A percentile compares a stretch with the other conserved stretches of the same genome.
Conservation (phyloP, 64 coral and sea anemone species). For the Montipora foliosa region DNA sequence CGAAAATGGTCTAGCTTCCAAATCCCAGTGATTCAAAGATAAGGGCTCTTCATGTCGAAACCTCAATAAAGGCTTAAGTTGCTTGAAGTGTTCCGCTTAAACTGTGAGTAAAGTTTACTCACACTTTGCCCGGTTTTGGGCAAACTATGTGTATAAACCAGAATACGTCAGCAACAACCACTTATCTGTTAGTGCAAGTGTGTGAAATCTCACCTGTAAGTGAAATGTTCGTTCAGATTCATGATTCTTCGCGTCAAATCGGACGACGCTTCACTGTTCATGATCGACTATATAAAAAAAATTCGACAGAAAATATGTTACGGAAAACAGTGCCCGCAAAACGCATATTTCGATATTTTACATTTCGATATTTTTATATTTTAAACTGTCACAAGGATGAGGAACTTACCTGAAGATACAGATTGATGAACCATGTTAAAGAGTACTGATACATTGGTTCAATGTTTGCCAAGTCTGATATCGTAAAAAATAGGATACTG, state of each 20-base stretch:
- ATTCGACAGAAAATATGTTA: background rate
- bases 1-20: no score
- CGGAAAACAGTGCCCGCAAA: background rate
- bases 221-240: slow-evolving; percentile 94
- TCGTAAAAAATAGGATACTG: slow-evolving; percentile 94
- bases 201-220: slow-evolving; percentile 81
- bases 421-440: slow-evolving; percentile 91
- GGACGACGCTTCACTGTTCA: slow-evolving; percentile 83
- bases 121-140: no score
- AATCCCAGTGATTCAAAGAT: no score
- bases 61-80: no score
- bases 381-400: background rate
- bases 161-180: background rate
- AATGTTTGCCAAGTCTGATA: slow-evolving; percentile 96
- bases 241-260: slow-evolving; percentile 75
- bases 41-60: no score
- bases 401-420: slow-evolving; percentile 66
- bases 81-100: no score
- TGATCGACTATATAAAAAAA: slow-evolving; percentile 80
- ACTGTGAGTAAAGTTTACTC: no score
- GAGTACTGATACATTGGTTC: slow-evolving; percentile 99
- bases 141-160: no score
- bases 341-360: no score
- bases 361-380: background rate
- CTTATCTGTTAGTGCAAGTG: background rate